Conservation (phyloP, 2,888 invertebrate species). For the Drosophila pullipes region DNA sequence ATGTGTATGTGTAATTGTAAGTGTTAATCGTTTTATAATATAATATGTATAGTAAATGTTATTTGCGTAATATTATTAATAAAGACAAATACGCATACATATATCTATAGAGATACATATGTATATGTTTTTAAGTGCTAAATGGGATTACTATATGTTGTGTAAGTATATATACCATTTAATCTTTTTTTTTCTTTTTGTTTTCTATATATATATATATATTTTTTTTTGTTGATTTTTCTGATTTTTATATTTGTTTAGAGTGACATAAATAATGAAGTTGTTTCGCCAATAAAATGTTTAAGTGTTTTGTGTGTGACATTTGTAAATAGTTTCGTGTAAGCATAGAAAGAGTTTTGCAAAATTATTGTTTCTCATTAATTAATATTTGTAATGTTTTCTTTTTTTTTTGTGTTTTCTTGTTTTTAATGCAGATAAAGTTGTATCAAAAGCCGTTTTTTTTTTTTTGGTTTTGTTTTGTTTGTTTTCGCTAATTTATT, state of each 20-base stretch:
- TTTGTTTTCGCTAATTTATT: conserved; percentile 5
- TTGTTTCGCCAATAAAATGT: conserved; percentile 77
- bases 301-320: conserved; percentile 53
- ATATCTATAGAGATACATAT: conserved; percentile 33
- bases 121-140: conserved; percentile 66
- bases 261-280: conserved; percentile 56
- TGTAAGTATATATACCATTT: conserved; percentile 51
- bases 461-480: not conserved
- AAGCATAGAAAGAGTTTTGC: conserved; percentile 68
- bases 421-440: conserved; percentile 38
- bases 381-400: conserved; percentile 24
- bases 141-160: conserved; percentile 67
- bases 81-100: conserved; percentile 76
- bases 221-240: conserved; percentile 36
- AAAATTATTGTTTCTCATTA: conserved; percentile 69
- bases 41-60: conserved; percentile 75
- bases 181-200: conserved; percentile 25
- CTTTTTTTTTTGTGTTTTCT: conserved; percentile 17
- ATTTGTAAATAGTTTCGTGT: conserved; percentile 61
- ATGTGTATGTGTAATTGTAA: conserved; percentile 53
- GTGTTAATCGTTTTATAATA: conserved; percentile 66
- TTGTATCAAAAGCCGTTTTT: conserved; percentile 46
- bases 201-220: conserved; percentile 32
- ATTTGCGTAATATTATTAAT: conserved; percentile 73
- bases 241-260: conserved; percentile 40